phyloP scores from a whole-genome alignment of 2,888 invertebrate species.

The Orthosia incerta region DNA sequence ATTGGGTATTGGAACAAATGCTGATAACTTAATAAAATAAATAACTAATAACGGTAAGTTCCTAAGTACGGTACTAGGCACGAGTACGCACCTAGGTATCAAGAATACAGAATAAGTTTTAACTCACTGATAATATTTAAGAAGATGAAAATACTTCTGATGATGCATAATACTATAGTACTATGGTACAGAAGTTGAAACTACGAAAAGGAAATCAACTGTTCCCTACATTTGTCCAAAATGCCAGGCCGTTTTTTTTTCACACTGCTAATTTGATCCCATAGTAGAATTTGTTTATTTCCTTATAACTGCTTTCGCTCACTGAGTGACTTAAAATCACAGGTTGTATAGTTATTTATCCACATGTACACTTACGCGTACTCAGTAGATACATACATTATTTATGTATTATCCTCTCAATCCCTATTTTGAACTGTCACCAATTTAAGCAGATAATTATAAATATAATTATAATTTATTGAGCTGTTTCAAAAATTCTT shows the following conservation, averaged over 20 bases:
- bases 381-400: background rate
- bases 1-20: no score
- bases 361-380: background rate
- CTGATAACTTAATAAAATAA: no score
- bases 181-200: no score
- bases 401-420: background rate
- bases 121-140: background rate
- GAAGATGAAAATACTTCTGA: no score
- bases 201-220: no score
- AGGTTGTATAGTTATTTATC: background rate
- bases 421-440: background rate
- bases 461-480: conserved; percentile 12
- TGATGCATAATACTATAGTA: no score
- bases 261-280: no score
- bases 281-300: no score
- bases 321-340: background rate
- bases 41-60: no score
- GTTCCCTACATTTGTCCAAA: no score
- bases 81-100: background rate
- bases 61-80: no score
- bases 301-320: background rate
- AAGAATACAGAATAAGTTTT: background rate
- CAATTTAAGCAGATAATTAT: background rate
- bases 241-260: no score
- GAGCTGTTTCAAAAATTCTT: background rate